A percentile compares a stretch with the other conserved stretches of the same genome.
Evolutionary conservation across 2,888 invertebrate species (phyloP).

Genomic region (Ophioninae sp.): DNA sequence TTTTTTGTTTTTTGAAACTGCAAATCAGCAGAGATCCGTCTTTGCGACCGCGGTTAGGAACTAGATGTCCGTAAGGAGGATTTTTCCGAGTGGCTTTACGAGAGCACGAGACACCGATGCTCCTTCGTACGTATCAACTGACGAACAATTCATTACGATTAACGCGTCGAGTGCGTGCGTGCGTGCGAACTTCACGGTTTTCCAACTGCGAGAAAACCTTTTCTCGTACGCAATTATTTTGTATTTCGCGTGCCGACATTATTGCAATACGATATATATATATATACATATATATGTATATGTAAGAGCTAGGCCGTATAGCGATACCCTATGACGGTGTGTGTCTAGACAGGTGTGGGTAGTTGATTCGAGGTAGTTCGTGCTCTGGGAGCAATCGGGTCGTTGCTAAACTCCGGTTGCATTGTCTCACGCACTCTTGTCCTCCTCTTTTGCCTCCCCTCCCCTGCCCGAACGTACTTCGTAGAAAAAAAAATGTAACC

Average conservation of each 20-base stretch:
- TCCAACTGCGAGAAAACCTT: constrained; percentile 56
- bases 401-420: constrained; percentile 57
- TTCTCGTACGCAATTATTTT: constrained; percentile 57
- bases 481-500: constrained; percentile 9
- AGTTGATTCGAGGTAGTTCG: constrained; percentile 36
- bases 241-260: constrained; percentile 58
- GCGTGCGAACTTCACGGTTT: constrained; percentile 63
- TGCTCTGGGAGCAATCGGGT: constrained; percentile 55
- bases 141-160: constrained; percentile 8
- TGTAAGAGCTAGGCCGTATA: neutral
- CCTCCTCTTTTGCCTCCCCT: constrained; percentile 1
- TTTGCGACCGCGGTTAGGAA: neutral
- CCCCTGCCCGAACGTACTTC: neutral
- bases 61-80: constrained; percentile 9
- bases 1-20: constrained; percentile 32
- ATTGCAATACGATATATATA: constrained; percentile 45
- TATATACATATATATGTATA: neutral
- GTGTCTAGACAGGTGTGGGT: constrained; percentile 25
- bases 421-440: constrained; percentile 52
- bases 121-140: constrained; percentile 58
- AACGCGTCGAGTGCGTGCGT: constrained; percentile 52
- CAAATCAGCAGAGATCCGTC: constrained; percentile 38
- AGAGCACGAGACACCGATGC: constrained; percentile 53
- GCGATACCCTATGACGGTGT: constrained; percentile 11
- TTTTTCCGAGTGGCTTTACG: constrained; percentile 8